Conservation (phyloP, 2,888 invertebrate species). For the Steinernema scapterisci region DNA sequence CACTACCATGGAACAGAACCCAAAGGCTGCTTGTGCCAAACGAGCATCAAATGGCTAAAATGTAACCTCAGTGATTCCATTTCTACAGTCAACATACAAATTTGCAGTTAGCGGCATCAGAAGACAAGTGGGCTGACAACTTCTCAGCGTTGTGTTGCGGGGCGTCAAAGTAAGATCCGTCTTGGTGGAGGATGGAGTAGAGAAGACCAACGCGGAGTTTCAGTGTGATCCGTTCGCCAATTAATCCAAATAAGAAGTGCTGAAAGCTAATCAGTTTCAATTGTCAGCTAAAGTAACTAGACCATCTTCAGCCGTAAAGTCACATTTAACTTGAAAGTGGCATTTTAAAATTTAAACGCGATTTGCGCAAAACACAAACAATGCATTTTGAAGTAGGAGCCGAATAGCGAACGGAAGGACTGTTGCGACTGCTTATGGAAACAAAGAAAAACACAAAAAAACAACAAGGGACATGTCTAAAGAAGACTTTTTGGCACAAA, state of each 20-base stretch:
- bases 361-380: too few species aligned
- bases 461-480: too few species aligned
- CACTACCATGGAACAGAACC: not conserved
- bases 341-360: too few species aligned
- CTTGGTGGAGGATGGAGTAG: not conserved
- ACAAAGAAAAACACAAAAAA: too few species aligned
- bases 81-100: not conserved
- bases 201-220: not conserved
- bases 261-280: not conserved
- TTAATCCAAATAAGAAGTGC: not conserved
- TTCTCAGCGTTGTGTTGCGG: not conserved
- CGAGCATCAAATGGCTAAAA: not conserved
- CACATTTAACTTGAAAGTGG: too few species aligned
- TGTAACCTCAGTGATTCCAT: not conserved
- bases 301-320: too few species aligned
- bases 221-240: not conserved
- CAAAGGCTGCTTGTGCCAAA: not conserved
- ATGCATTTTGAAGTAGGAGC: too few species aligned
- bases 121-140: not conserved
- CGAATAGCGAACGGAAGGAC: too few species aligned
- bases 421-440: too few species aligned
- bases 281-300: not conserved
- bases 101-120: not conserved
- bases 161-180: constrained; percentile 1
- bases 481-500: too few species aligned